Base-by-base conservation (phyloP, 2,888 invertebrate genomes). In the Gymnoscelis rufifasciata region DNA sequence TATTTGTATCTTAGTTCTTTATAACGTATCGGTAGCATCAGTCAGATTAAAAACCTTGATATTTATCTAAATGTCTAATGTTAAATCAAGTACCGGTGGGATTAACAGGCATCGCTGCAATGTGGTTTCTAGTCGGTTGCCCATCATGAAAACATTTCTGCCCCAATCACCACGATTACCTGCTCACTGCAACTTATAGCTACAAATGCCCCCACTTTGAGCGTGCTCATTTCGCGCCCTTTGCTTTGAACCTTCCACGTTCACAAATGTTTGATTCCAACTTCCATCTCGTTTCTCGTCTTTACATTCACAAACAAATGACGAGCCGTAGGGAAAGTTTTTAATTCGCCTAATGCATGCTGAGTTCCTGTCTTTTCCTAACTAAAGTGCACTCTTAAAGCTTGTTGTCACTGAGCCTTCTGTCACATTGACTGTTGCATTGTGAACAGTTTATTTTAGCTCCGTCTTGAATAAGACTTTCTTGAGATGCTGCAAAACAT, bases 331-430 rank as follows among this genome's bases (percentile, higher is more conserved):
- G 72, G 66, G 68, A 74, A 72, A 74, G 71, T 81, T 86, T 86
- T 87, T 88, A 88, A 88, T 88, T 86, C 75, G 79, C 83, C 87
- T 87, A 87, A 88, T 88, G 88, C 83, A 84, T 71, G 64, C 68
- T 60, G 62, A 71, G 74, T 76, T 75, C 71, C 70, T 76, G 75
- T 74, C 71, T 75, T 75, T 79, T 73, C 68, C 72, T 75, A 75
- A 77, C 67, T 77, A 78, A 79, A 79, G 76, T 75, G 76, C 78
- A 75, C 73, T 71, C 70, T 77, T 76, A 77, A 65, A 73, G 71
- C 68, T 74, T 76, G 64, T 62, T 11, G 65, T 66, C 66, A 64
- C 61, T 60, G 64, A 62, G 61, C 66, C 58, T 71, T 74, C 73
- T 74, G 78, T 82, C 74, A 77, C 76, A 76, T 78, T 68, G 79